Percentiles rank a stretch among this genome's conserved stretches.
Evolutionary conservation across 2,113 vertebrate species (phyloP).

Genomic region (Sander lucioperca): DNA sequence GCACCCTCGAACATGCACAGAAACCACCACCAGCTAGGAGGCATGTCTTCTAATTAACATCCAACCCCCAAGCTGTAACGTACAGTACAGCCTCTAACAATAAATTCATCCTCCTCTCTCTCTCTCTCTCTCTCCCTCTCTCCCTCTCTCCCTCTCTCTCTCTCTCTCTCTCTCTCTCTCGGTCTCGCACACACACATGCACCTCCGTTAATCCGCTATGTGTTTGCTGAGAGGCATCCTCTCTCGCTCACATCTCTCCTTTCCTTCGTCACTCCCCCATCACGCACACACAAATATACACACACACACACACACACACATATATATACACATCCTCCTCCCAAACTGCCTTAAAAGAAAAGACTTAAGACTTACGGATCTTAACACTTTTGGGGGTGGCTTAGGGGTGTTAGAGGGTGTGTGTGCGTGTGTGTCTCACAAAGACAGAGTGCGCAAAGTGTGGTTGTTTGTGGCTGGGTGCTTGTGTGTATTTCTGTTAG

Average conservation of each 20-base stretch:
- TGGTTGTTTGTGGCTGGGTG: conserved; percentile 11
- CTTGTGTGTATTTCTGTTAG: conserved; percentile 32
- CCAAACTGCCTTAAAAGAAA: conserved; percentile 70
- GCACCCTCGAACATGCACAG: neutral
- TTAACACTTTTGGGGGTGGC: conserved; percentile 66
- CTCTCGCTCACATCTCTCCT: conserved; percentile 35
- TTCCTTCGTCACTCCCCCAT: conserved; percentile 37
- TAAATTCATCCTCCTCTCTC: conserved; percentile 41
- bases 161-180: neutral
- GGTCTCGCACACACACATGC: conserved; percentile 48
- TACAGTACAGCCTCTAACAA: conserved; percentile 71
- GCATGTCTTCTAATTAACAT: conserved; percentile 76
- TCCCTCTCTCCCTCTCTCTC: neutral
- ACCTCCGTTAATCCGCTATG: conserved; percentile 61
- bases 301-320: conserved; percentile 16
- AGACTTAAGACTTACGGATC: conserved; percentile 71
- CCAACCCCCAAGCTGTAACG: conserved; percentile 58
- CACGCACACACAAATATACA: conserved; percentile 6
- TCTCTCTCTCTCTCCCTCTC: conserved; percentile 11
- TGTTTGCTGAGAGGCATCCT: conserved; percentile 72
- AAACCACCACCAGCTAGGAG: conserved; percentile 49
- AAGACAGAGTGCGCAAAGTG: neutral
- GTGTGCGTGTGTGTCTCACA: conserved; percentile 2
- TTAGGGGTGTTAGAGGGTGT: conserved; percentile 53
- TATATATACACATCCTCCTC: conserved; percentile 17